phyloP scores from a whole-genome alignment of 2,113 vertebrate species.

The Ivindomyrus marchei region DNA sequence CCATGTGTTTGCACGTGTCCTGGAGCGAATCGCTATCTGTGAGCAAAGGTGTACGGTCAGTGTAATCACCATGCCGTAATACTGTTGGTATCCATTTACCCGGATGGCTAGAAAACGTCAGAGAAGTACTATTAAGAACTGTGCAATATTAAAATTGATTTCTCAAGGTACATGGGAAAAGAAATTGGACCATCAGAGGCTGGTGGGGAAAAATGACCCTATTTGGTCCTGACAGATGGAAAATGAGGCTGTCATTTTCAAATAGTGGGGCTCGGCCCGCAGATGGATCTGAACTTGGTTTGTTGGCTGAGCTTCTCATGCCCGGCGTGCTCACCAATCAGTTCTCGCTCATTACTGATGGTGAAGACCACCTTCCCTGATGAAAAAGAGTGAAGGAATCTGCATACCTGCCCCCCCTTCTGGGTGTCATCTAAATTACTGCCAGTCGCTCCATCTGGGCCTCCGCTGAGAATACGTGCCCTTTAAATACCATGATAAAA shows the following conservation, averaged over 20 bases:
- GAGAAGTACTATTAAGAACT: not conserved
- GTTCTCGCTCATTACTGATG: not conserved
- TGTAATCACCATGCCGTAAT: not conserved
- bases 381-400: not conserved
- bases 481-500: not conserved
- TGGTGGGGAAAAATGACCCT: not conserved
- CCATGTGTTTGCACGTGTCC: not conserved
- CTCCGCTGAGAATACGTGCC: not conserved
- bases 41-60: not conserved
- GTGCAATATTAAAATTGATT: not conserved
- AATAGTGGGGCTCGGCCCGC: not conserved
- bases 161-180: not conserved
- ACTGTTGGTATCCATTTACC: not conserved
- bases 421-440: not conserved
- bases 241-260: not conserved
- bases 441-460: not conserved
- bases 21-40: not conserved
- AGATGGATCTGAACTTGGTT: not conserved
- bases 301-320: not conserved
- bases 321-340: not conserved
- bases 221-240: not conserved
- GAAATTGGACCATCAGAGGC: not conserved
- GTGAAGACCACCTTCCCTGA: not conserved
- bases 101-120: not conserved
- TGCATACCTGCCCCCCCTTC: not conserved